These are phyloP conservation scores for Sitta carolinensis DNA, from an alignment of 2,797 vertebrate species.

Conservation along the genomic window DNA sequence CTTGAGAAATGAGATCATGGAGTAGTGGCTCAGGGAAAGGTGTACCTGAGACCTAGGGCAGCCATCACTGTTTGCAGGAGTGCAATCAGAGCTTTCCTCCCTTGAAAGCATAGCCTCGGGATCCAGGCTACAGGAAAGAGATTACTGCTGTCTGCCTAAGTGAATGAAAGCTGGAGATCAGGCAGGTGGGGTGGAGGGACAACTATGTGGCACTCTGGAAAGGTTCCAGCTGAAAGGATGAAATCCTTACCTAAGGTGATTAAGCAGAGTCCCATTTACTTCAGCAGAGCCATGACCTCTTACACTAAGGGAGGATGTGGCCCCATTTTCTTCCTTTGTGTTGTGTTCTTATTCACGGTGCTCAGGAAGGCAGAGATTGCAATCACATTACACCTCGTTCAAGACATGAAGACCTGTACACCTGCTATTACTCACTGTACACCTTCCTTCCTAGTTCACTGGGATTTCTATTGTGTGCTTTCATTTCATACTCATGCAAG, in stretches of 20 bases:
- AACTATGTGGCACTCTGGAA: background rate
- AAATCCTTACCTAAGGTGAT: slow-evolving; percentile 37
- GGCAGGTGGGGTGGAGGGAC: background rate
- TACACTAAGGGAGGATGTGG: background rate
- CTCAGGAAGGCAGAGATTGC: background rate
- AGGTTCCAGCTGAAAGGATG: background rate
- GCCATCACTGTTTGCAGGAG: background rate
- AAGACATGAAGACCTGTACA: background rate
- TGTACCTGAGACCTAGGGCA: background rate
- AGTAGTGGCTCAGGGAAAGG: background rate
- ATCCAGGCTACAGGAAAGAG: background rate
- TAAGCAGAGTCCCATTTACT: background rate
- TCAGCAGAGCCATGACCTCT: background rate
- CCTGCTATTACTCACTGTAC: background rate
- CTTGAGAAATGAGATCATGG: background rate
- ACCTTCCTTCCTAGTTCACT: background rate
- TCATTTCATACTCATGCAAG: slow-evolving; percentile 22
- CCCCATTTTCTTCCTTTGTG: background rate
- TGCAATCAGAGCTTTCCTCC: background rate
- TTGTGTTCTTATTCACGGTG: accelerated
- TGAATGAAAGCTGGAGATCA: background rate
- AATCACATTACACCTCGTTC: background rate
- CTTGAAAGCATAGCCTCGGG: accelerated
- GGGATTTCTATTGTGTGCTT: slow-evolving; percentile 27
- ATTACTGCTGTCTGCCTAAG: background rate